A percentile compares a stretch with the other conserved stretches of the same genome.
phyloP scores from a whole-genome alignment of 2,888 invertebrate species.

The Muschampia plurimacula region DNA sequence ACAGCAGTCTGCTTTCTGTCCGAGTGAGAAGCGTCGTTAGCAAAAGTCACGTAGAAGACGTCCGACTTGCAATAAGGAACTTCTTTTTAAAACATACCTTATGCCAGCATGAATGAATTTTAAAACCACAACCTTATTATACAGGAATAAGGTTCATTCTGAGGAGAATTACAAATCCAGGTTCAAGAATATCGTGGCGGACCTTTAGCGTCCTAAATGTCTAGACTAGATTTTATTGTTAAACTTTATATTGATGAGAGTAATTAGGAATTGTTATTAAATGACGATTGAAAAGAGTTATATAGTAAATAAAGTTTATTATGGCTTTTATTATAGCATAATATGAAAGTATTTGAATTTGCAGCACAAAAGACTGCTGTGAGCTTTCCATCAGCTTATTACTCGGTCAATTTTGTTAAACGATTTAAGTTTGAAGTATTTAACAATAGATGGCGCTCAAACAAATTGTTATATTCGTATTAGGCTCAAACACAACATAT shows the following conservation, averaged over 20 bases:
- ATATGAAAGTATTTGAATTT: too few species aligned
- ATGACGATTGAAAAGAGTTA: neutral
- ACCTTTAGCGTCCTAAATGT: constrained; percentile 18
- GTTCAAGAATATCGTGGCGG: neutral
- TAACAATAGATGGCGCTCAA: too few species aligned
- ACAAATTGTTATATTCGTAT: too few species aligned
- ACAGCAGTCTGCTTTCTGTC: constrained; percentile 9
- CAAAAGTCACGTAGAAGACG: constrained; percentile 39
- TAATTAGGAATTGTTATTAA: neutral
- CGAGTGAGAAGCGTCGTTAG: constrained; percentile 39
- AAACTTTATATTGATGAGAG: constrained; percentile 11
- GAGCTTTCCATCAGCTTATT: too few species aligned
- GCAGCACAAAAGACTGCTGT: too few species aligned
- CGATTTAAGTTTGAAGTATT: too few species aligned
- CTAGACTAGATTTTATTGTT: constrained; percentile 23
- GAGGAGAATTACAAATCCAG: neutral
- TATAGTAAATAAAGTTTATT: too few species aligned
- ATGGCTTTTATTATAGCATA: too few species aligned
- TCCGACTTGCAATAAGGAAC: constrained; percentile 26
- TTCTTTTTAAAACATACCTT: neutral
- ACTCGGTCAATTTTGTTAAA: too few species aligned
- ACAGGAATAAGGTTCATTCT: neutral
- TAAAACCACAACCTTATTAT: neutral
- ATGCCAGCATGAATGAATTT: too few species aligned
- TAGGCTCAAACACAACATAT: too few species aligned